phyloP scores from a whole-genome alignment of 92 coral and sea anemone species.

The Hydrozoanthus gracilis region DNA sequence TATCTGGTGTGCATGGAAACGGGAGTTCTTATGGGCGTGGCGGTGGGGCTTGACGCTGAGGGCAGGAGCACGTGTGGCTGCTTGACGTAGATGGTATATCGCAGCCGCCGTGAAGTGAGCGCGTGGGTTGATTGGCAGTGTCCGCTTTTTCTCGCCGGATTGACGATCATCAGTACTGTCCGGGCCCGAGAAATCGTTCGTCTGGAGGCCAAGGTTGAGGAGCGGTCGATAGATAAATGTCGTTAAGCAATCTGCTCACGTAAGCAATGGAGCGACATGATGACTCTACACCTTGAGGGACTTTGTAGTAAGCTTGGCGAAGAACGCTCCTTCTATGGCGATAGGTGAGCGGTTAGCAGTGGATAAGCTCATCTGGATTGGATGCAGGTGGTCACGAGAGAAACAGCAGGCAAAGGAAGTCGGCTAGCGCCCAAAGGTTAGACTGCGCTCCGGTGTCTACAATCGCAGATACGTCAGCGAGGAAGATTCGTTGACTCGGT shows the following conservation, averaged over 20 bases:
- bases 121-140: slow-evolving; percentile 36
- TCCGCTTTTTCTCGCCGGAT: not conserved
- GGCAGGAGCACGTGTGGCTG: slow-evolving; percentile 56
- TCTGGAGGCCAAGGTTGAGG: slow-evolving; percentile 68
- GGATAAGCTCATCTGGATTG: slow-evolving; percentile 61
- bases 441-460: slow-evolving; percentile 41
- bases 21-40: too few species aligned
- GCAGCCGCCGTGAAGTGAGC: slow-evolving; percentile 66
- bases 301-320: slow-evolving; percentile 62
- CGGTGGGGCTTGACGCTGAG: slow-evolving; percentile 44
- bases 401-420: slow-evolving; percentile 53
- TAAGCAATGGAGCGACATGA: slow-evolving; percentile 77
- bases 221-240: slow-evolving; percentile 72
- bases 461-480: not conserved
- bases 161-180: not conserved
- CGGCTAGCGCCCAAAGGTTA: slow-evolving; percentile 50
- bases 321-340: slow-evolving; percentile 82
- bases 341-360: slow-evolving; percentile 89
- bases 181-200: slow-evolving; percentile 49
- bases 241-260: slow-evolving; percentile 69
- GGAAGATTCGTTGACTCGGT: slow-evolving; percentile 10
- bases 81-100: not conserved
- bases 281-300: slow-evolving; percentile 46
- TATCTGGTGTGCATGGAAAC: slow-evolving; percentile 5
- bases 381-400: slow-evolving; percentile 64